phyloP scores from a whole-genome alignment of 1,140 invertebrate genomes.

The Saccostrea glomerata region DNA sequence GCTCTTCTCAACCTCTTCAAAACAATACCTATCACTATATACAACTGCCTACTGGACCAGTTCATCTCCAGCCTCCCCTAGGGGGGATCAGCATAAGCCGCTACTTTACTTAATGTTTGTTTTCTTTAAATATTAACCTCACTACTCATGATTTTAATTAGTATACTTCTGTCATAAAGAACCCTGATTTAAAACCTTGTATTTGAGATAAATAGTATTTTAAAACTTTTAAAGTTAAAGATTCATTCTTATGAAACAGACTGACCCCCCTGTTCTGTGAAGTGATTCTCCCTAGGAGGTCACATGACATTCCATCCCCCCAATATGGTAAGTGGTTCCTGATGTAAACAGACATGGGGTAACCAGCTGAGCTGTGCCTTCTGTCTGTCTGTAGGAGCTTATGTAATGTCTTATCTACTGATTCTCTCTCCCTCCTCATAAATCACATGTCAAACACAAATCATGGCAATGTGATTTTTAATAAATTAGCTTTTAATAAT shows the following conservation, averaged over 20 bases:
- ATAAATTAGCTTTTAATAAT: no score
- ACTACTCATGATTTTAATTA: not conserved
- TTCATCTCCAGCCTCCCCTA: conserved; percentile 12
- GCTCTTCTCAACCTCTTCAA: conserved; percentile 42
- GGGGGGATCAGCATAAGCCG: not conserved
- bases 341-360: conserved; percentile 23
- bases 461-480: not conserved
- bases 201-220: not conserved
- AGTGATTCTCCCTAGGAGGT: not conserved
- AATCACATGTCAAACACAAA: not conserved
- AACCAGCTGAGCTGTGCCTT: not conserved
- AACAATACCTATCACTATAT: conserved; percentile 42
- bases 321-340: conserved; percentile 12
- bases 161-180: not conserved
- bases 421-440: not conserved
- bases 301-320: conserved; percentile 34
- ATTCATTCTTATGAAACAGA: not conserved
- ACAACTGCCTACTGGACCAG: conserved; percentile 33
- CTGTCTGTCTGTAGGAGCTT: not conserved
- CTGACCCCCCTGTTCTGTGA: not conserved
- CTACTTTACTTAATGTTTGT: not conserved
- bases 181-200: not conserved
- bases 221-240: no score
- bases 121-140: not conserved
- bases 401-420: conserved; percentile 4